A percentile compares a stretch with the other conserved stretches of the same genome.
phyloP scores from a whole-genome alignment of 2,797 vertebrate genomes.

The Lagodon rhomboides region DNA sequence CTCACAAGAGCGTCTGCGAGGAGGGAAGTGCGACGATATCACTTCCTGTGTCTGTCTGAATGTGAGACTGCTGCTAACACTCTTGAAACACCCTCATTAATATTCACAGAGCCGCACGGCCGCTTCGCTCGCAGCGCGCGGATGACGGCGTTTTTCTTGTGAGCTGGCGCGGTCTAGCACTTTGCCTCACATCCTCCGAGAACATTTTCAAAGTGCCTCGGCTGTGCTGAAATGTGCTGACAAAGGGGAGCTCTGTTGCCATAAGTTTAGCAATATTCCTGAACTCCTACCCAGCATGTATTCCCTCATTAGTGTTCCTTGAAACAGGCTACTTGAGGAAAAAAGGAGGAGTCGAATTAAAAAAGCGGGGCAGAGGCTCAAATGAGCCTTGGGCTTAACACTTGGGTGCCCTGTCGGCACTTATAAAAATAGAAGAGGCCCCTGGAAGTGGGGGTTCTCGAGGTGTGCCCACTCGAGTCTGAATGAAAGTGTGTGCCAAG shows the following conservation, averaged over 20 bases:
- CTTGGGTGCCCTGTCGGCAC: constrained; percentile 61
- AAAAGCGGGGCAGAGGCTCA: constrained; percentile 50
- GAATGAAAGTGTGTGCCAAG: constrained; percentile 74
- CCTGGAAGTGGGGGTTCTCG: constrained; percentile 61
- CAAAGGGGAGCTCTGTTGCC: constrained; percentile 53
- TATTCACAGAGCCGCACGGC: constrained; percentile 54
- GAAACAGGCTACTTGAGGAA: constrained; percentile 37
- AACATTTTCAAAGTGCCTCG: constrained; percentile 48
- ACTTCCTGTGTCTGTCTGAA: constrained; percentile 82
- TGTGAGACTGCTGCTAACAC: constrained; percentile 71
- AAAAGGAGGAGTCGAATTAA: constrained; percentile 53
- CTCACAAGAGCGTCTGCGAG: constrained; percentile 65
- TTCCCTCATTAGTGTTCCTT: constrained; percentile 67
- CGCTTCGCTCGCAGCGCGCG: constrained; percentile 33
- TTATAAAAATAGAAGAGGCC: constrained; percentile 69
- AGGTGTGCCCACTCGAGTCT: constrained; percentile 74
- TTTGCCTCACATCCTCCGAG: constrained; percentile 41
- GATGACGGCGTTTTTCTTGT: constrained; percentile 29
- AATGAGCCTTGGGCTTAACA: constrained; percentile 66
- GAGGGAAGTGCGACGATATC: constrained; percentile 79
- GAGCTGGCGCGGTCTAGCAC: constrained; percentile 41
- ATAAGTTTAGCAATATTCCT: constrained; percentile 65
- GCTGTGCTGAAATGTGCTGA: constrained; percentile 61
- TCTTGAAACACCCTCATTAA: constrained; percentile 64
- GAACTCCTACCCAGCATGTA: constrained; percentile 58